phyloP scores from a whole-genome alignment of 2,888 invertebrate genomes.

The Drosophila subsilvestris region DNA sequence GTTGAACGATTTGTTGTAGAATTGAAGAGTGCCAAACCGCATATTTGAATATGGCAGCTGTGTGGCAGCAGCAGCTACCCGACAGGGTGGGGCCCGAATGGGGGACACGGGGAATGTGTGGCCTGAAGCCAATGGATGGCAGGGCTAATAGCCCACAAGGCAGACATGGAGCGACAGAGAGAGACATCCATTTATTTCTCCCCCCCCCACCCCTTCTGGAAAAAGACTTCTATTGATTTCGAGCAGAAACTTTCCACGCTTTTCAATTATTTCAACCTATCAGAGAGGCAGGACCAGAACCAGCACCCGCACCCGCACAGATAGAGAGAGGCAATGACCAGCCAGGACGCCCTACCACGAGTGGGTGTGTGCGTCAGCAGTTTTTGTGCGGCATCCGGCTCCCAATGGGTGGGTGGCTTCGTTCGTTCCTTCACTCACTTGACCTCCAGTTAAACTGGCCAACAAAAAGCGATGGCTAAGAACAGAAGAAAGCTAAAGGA shows the following conservation, averaged over 20 bases:
- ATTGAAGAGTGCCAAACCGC: conserved; percentile 77
- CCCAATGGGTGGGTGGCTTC: conserved; percentile 2
- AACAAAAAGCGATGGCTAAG: conserved; percentile 41
- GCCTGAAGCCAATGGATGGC: neutral
- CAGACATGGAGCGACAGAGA: neutral
- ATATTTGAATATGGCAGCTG: conserved; percentile 70
- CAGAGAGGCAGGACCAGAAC: conserved; percentile 39
- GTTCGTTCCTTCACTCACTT: conserved; percentile 50
- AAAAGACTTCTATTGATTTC: neutral
- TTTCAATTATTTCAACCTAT: conserved; percentile 70
- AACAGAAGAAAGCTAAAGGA: neutral
- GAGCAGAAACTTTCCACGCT: conserved; percentile 51
- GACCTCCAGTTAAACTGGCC: conserved; percentile 75
- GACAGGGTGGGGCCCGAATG: neutral
- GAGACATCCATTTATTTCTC: neutral
- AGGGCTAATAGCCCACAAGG: conserved; percentile 5
- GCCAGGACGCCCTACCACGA: neutral
- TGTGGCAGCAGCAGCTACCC: conserved; percentile 3
- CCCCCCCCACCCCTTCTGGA: neutral
- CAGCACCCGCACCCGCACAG: no score
- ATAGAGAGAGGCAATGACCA: conserved; percentile 5
- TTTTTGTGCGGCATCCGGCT: conserved; percentile 24
- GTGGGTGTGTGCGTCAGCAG: conserved; percentile 55
- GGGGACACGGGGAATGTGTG: neutral
- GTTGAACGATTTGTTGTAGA: conserved; percentile 70